These are phyloP conservation scores for Neelides sp. DNA, from an alignment of 1,140 invertebrate species.

Conservation along the genomic window DNA sequence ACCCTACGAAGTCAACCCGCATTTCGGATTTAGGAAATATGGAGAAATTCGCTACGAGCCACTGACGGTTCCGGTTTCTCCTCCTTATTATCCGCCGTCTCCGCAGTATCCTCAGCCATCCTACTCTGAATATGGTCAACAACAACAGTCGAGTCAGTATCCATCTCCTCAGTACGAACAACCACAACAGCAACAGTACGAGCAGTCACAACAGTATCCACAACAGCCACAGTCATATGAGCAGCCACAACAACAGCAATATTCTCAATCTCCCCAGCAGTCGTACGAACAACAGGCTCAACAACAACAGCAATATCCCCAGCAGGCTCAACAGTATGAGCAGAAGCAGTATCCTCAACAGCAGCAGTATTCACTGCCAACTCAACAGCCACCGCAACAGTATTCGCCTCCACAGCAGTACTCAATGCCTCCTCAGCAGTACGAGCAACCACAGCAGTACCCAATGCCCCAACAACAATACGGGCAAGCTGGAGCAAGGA, in stretches of 20 bases:
- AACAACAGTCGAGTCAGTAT: neutral
- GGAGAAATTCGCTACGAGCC: constrained; percentile 29
- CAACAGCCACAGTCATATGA: neutral
- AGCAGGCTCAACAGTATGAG: too few species aligned
- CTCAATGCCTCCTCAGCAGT: too few species aligned
- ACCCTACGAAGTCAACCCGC: constrained; percentile 27
- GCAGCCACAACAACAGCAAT: neutral
- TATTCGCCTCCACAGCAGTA: too few species aligned
- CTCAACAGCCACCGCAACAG: too few species aligned
- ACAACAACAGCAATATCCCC: neutral
- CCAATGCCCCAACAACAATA: too few species aligned
- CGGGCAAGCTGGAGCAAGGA: too few species aligned
- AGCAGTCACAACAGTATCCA: neutral
- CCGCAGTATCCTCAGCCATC: neutral
- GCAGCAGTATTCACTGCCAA: too few species aligned
- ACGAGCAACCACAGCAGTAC: too few species aligned
- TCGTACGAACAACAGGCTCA: neutral
- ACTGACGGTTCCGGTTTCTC: constrained; percentile 16
- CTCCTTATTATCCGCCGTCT: neutral
- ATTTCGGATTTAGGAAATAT: constrained; percentile 31
- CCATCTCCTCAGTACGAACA: neutral
- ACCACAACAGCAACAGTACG: neutral
- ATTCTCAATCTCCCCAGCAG: neutral
- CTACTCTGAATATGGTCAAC: neutral
- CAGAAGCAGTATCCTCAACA: too few species aligned